Evolutionary conservation across 2,797 vertebrate genomes (phyloP).

Genomic region (Rallus crepitans): DNA sequence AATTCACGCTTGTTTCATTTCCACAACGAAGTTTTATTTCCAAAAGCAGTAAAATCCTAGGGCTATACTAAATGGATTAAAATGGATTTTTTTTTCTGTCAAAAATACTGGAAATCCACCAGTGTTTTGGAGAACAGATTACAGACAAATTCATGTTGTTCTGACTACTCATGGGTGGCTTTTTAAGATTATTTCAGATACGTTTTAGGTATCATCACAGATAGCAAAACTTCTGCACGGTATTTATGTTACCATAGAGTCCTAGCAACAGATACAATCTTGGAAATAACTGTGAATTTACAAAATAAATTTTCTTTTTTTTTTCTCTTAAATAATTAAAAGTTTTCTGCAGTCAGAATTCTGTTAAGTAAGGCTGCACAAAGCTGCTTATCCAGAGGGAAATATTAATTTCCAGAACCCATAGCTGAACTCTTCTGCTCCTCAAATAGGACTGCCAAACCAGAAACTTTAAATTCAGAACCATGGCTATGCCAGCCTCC

Average conservation of each 20-base stretch:
- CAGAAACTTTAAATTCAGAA: not conserved
- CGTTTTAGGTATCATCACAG: not conserved
- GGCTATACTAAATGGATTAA: not conserved
- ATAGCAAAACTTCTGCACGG: not conserved
- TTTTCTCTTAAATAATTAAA: not conserved
- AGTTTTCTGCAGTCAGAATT: not conserved
- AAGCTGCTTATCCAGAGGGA: not conserved
- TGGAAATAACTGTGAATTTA: not conserved
- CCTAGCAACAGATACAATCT: not conserved
- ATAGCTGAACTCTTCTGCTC: not conserved
- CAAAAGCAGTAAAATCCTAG: not conserved
- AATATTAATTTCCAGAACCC: not conserved
- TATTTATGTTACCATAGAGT: not conserved
- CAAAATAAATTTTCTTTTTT: not conserved
- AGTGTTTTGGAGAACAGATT: not conserved
- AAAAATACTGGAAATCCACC: not conserved
- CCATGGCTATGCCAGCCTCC: not conserved
- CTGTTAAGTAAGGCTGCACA: not conserved
- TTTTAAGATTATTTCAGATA: not conserved
- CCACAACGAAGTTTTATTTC: not conserved
- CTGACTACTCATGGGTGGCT: not conserved
- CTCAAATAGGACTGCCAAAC: not conserved
- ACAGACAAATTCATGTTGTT: not conserved
- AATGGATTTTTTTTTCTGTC: fast-evolving
- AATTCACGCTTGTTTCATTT: not conserved